Evolutionary conservation across 2,113 vertebrate species (phyloP), one percentile per base, ranked within the genome.

Genomic region (Dryoscopus gambensis): DNA sequence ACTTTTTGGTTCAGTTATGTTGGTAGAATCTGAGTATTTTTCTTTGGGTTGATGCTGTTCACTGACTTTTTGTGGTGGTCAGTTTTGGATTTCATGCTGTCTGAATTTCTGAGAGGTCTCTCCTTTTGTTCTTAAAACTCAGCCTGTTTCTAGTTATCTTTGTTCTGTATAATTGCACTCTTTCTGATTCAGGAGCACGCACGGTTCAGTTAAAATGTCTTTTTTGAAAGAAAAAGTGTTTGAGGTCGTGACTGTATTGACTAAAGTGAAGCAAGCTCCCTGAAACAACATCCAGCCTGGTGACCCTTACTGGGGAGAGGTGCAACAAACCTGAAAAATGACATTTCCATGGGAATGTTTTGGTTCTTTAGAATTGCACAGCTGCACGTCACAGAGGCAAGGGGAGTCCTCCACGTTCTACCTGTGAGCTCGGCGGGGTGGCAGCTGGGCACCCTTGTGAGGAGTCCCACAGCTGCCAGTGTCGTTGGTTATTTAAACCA

Each of bases 381-480:
- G 4, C 23, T 1, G 1, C 7, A 1, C 35, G 23, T 65, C 52
- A 11, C 13, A 57, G 62, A 19, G 30, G 30, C 35, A 21, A 9
- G 49, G 4, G 7, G 37, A 56, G 63, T 42, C 50, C 71, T 30
- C 0, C 0, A 0, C 35, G 19, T 78, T 74, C 19, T 25, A 0
- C 11, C 15, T 63, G 46, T 42, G 42, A 30, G 2, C 30, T n/a
- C 28, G 7, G 8, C 0, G 0, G 24, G 27, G 2, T 79, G 53
- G 37, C 22, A 28, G 1, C 16, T 73, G 65, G 13, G 27, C 17
- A 22, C n/a, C 42, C 31, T 22, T 28, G 13, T 13, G 60, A 30
- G 55, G 7, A 79, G 28, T 20, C 27, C 28, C 19, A 5, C 28
- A 15, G 14, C 33, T 85, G 27, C 33, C 21, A n/a, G 6, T 13